Conservation (phyloP, 2,113 vertebrate species). For the Stercorarius parasiticus region DNA sequence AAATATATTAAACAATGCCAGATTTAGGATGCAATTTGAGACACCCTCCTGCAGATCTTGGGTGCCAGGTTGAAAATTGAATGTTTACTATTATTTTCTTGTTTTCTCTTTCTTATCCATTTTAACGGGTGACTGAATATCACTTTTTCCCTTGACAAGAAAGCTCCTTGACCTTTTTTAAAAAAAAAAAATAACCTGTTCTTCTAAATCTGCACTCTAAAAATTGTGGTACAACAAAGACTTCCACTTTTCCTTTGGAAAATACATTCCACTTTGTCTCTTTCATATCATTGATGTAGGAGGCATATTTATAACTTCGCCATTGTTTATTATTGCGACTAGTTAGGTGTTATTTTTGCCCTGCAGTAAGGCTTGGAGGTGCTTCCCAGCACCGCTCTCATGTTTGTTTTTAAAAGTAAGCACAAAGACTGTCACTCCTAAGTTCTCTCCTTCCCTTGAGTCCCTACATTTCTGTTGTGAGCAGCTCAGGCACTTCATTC, state of each 20-base stretch:
- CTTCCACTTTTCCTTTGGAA: background rate
- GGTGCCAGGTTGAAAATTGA: background rate
- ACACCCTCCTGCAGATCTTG: background rate
- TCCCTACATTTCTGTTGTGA: background rate
- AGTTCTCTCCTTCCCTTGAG: background rate
- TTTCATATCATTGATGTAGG: background rate
- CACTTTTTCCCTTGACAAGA: background rate
- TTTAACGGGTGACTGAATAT: background rate
- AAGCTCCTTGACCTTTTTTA: background rate
- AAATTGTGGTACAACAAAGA: background rate
- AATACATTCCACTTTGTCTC: background rate
- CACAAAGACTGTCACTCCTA: constrained; percentile 24
- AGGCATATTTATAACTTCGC: background rate
- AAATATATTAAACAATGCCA: background rate
- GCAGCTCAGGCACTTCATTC: constrained; percentile 34
- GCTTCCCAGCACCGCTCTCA: background rate
- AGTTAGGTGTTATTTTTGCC: constrained; percentile 46
- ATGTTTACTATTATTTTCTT: background rate
- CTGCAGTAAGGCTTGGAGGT: constrained; percentile 5
- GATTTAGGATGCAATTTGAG: background rate
- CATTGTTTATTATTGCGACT: background rate
- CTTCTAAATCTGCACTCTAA: background rate
- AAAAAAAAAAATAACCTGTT: background rate
- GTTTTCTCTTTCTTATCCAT: background rate
- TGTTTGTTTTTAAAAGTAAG: constrained; percentile 38